Evolutionary conservation across 2,797 vertebrate genomes (phyloP).

Genomic region (Silurus aristotelis): DNA sequence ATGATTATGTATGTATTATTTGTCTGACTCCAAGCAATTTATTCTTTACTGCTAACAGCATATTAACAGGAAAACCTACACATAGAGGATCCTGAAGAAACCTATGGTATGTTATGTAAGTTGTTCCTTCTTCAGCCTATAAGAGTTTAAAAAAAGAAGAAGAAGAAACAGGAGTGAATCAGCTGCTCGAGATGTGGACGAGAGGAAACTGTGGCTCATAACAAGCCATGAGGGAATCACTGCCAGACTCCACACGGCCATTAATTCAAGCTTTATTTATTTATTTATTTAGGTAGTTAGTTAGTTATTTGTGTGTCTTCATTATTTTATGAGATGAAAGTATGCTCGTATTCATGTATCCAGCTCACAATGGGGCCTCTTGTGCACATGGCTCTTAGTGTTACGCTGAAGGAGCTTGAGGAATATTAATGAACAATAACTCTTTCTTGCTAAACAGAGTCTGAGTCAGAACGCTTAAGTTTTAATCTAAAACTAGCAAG

Average conservation of each 20-base stretch:
- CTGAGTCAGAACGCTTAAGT: neutral
- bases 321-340: conserved; percentile 55
- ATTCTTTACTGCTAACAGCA: neutral
- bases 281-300: conserved; percentile 29
- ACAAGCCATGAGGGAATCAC: conserved; percentile 50
- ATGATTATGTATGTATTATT: neutral
- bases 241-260: conserved; percentile 46
- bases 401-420: neutral
- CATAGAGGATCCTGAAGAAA: conserved; percentile 26
- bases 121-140: conserved; percentile 40
- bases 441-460: too few species aligned
- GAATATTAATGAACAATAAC: neutral
- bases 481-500: neutral
- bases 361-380: neutral
- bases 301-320: conserved; percentile 52
- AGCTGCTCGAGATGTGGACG: conserved; percentile 45
- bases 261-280: conserved; percentile 34
- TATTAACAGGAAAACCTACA: conserved; percentile 8
- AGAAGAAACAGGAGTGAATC: conserved; percentile 38
- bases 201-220: conserved; percentile 45
- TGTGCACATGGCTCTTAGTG: neutral
- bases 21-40: neutral
- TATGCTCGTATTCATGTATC: conserved; percentile 34
- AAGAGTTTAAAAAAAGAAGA: neutral
- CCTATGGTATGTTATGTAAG: conserved; percentile 42